phyloP scores from a whole-genome alignment of 2,888 invertebrate genomes.

The Hoplodrina blanda region DNA sequence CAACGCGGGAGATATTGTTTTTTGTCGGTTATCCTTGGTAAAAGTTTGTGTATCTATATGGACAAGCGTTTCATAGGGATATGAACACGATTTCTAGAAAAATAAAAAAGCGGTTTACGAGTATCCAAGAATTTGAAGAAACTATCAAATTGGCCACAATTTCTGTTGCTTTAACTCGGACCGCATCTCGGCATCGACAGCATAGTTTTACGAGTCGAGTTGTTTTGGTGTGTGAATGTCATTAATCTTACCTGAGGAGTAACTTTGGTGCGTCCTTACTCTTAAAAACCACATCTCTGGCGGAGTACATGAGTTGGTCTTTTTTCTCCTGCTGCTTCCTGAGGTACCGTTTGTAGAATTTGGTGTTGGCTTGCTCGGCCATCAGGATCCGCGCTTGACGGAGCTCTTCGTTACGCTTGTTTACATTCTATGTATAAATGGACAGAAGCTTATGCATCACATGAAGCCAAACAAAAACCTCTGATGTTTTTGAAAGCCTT shows the following conservation, averaged over 20 bases:
- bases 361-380: conserved; percentile 80
- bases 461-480: too few relatives aligned
- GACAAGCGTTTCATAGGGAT: too few relatives aligned
- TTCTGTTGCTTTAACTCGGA: not conserved
- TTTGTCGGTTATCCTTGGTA: too few relatives aligned
- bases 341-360: conserved; percentile 83
- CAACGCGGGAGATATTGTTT: too few relatives aligned
- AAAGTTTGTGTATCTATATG: too few relatives aligned
- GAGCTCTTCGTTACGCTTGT: conserved; percentile 84
- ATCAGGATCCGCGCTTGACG: conserved; percentile 78
- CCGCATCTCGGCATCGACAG: not conserved
- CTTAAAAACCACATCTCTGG: conserved; percentile 84
- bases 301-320: conserved; percentile 80
- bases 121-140: too few relatives aligned
- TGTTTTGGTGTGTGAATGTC: not conserved
- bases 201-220: not conserved
- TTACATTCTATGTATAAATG: conserved; percentile 77
- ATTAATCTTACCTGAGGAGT: conserved; percentile 76
- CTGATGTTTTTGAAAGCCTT: too few relatives aligned
- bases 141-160: not conserved
- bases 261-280: conserved; percentile 87
- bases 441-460: not conserved
- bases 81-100: too few relatives aligned
- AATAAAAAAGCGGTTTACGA: too few relatives aligned
- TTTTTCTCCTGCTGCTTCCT: conserved; percentile 77